These are phyloP conservation scores for Hipposideros armiger DNA, from an alignment of 2,113 vertebrate species.

Conservation along the genomic window DNA sequence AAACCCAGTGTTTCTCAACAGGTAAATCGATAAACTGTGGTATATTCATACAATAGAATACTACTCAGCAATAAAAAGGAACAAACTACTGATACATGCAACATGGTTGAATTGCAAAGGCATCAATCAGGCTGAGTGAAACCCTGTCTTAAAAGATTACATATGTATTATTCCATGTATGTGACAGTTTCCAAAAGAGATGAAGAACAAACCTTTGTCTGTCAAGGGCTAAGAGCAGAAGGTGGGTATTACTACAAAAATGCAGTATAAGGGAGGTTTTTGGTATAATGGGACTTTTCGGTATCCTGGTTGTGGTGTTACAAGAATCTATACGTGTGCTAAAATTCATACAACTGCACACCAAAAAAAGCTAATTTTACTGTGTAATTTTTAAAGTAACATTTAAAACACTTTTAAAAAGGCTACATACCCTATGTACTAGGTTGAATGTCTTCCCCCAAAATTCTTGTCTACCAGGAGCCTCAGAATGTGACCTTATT, in stretches of 20 bases:
- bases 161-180: neutral
- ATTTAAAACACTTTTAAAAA: neutral
- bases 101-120: too few species aligned
- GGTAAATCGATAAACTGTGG: neutral
- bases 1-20: neutral
- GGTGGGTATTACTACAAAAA: neutral
- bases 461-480: neutral
- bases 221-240: neutral
- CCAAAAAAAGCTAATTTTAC: neutral
- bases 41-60: neutral
- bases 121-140: neutral
- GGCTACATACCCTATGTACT: neutral
- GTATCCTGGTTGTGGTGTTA: neutral
- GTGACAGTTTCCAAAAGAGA: neutral
- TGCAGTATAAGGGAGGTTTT: neutral
- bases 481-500: constrained; percentile 7
- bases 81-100: too few species aligned
- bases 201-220: neutral
- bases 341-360: too few species aligned
- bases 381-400: neutral
- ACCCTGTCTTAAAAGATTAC: neutral
- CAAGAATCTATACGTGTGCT: too few species aligned
- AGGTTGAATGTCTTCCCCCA: neutral
- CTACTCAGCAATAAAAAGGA: neutral
- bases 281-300: neutral